A percentile compares a stretch with the other conserved stretches of the same genome.
These are phyloP conservation scores for Cladopsammia gracilis DNA, from an alignment of 64 coral and sea anemone species.

Conservation along the genomic window DNA sequence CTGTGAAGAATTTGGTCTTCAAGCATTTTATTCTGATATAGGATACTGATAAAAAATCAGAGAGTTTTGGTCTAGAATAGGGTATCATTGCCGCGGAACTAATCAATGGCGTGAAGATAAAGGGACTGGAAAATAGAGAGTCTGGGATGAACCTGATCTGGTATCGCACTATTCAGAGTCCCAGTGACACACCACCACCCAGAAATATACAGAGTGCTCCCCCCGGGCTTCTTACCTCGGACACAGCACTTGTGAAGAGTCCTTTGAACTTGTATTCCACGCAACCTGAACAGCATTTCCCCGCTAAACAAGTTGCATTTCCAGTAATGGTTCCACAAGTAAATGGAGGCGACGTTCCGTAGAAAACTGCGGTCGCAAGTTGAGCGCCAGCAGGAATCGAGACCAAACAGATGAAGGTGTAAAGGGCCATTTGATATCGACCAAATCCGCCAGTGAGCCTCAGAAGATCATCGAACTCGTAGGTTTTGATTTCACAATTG, in stretches of 20 bases:
- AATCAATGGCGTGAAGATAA: no score
- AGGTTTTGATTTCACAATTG: background rate
- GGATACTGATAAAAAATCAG: no score
- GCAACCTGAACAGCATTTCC: constrained; percentile 61
- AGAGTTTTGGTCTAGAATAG: no score
- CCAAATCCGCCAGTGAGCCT: constrained; percentile 61
- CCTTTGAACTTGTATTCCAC: constrained; percentile 57
- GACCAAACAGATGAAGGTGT: constrained; percentile 41
- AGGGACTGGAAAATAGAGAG: no score
- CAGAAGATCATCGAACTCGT: constrained; percentile 72
- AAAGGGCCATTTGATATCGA: constrained; percentile 44
- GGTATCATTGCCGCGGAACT: no score
- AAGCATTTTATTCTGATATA: no score
- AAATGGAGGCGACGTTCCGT: constrained; percentile 64
- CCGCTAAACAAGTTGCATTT: constrained; percentile 15
- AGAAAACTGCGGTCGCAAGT: constrained; percentile 62
- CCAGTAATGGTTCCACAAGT: background rate
- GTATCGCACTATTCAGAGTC: no score
- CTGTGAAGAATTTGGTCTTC: no score
- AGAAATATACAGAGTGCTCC: no score
- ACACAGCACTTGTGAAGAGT: constrained; percentile 65
- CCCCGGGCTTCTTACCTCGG: constrained; percentile 45
- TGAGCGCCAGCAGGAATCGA: constrained; percentile 48
- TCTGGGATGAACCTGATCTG: no score
- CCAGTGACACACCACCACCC: no score